Percentiles rank a stretch among this genome's conserved stretches.
Evolutionary conservation across 2,797 vertebrate species (phyloP).

Genomic region (Harpagifer antarcticus): DNA sequence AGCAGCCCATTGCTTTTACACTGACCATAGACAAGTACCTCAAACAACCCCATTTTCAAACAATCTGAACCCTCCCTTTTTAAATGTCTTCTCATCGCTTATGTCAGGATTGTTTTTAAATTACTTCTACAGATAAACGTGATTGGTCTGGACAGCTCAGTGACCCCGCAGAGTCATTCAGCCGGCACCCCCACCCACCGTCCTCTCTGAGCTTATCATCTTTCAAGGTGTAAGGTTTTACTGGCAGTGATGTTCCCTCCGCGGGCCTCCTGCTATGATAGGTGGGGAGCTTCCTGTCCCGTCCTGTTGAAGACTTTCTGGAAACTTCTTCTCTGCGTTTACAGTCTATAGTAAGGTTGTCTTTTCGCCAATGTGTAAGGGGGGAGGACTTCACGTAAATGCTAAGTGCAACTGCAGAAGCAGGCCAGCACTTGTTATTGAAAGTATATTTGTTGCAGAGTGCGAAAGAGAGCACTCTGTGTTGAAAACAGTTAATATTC

Average conservation of each 20-base stretch:
- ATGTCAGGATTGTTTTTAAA: slow-evolving; percentile 20
- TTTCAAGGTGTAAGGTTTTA: slow-evolving; percentile 55
- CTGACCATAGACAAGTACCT: too few species aligned
- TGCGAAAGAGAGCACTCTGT: slow-evolving; percentile 1
- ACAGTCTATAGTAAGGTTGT: background rate
- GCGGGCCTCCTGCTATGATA: slow-evolving; percentile 44
- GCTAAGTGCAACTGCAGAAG: slow-evolving; percentile 22
- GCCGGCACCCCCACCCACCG: slow-evolving; percentile 47
- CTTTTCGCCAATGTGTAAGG: background rate
- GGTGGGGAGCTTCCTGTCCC: slow-evolving; percentile 48
- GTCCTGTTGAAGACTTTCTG: slow-evolving; percentile 40
- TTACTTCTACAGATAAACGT: slow-evolving; percentile 15
- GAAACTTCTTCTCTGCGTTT: slow-evolving; percentile 15
- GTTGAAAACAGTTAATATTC: slow-evolving; percentile 15
- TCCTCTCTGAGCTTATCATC: slow-evolving; percentile 58
- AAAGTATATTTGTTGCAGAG: slow-evolving; percentile 26
- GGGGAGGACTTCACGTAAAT: slow-evolving; percentile 1
- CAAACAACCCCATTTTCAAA: too few species aligned
- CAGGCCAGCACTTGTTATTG: slow-evolving; percentile 33
- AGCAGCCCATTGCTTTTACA: too few species aligned
- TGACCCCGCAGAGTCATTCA: slow-evolving; percentile 38
- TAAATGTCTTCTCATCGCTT: background rate
- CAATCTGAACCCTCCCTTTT: too few species aligned
- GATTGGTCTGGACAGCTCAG: slow-evolving; percentile 57
- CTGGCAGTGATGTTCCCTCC: slow-evolving; percentile 45